phyloP scores from a whole-genome alignment of 2,113 vertebrate genomes.

The Prunella fulvescens region DNA sequence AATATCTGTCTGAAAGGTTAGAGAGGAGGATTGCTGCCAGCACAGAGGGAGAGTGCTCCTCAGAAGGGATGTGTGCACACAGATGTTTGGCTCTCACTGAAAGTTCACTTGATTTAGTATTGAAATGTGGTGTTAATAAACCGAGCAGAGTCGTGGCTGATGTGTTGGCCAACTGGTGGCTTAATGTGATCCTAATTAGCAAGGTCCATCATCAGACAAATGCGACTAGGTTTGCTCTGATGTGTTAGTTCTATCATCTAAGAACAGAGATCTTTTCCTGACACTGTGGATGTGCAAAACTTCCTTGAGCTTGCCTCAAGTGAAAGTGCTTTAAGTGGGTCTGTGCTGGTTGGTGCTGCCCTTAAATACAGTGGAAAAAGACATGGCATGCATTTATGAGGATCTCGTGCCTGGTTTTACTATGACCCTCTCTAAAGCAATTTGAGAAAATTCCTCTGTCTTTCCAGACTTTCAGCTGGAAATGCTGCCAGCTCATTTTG shows the following conservation, averaged over 20 bases:
- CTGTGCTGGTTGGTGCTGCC: neutral
- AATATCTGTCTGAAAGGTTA: slow-evolving; percentile 12
- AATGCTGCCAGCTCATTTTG: neutral
- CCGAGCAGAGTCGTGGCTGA: neutral
- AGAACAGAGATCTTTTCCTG: neutral
- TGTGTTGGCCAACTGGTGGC: slow-evolving; percentile 39
- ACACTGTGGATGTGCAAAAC: neutral
- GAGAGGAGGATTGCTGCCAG: neutral
- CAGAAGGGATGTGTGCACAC: slow-evolving; percentile 22
- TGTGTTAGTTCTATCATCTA: neutral
- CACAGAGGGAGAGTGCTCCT: neutral
- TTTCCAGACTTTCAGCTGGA: slow-evolving; percentile 1
- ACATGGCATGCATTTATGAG: neutral
- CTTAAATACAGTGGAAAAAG: neutral
- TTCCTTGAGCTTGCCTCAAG: neutral
- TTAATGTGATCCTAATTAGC: slow-evolving; percentile 49
- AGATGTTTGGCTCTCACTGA: slow-evolving; percentile 61
- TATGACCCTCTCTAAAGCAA: neutral
- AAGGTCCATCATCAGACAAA: neutral
- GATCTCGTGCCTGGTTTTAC: neutral
- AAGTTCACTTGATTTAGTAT: slow-evolving; percentile 49
- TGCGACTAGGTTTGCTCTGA: neutral
- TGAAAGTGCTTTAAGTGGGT: neutral
- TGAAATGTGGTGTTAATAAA: slow-evolving; percentile 61
- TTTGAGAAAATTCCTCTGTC: neutral